Base-by-base conservation (phyloP, 2,888 invertebrate genomes). In the Margaritifera margaritifera region DNA sequence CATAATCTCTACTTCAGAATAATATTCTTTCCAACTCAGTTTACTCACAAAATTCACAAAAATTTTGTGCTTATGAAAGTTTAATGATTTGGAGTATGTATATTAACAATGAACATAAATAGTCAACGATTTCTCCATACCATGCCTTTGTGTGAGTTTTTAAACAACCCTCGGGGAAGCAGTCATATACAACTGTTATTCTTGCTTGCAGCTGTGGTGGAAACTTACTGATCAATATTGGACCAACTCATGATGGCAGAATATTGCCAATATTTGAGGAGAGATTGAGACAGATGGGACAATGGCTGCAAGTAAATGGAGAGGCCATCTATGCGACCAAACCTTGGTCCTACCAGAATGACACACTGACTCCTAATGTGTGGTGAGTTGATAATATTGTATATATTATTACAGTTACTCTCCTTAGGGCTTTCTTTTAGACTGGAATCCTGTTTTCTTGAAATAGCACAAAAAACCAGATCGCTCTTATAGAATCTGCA, bases 221-320 rank as follows among this genome's bases (percentile, higher is more conserved):
- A 1, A 96, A 96, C 86, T 91, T 94, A 27, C 89, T 95, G 18
- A 92, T 96, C 85, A 97, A 97, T 86, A 92, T 97, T 6, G 97
- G 97, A 0, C 97, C 97, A 25, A 95, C 96, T 0, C 94, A 94
- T 86, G 95, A 96, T 81, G 97, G 97, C 6, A 93, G 93, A 15
- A 96, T 97, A 78, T 89, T 92, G 6, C 95, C 95, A 0, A 94
- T 97, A 84, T 96, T 94, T 90, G 94, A 96, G 91, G 96, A 97
- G 86, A 92, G 97, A 54, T 91, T 97, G 0, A 89, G 92, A n/a
- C 92, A 93, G 80, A 92, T 97, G 79, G 97, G 97, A 4, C 67
- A 84, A n/a, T 97, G 97, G 97, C 90, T 97, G n/a, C 84, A 90
- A 4, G 90, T 93, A 15, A 97, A 97, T 83, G 97, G 96, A 0